These are phyloP conservation scores for Aethes cnicana DNA, from an alignment of 2,888 invertebrate genomes.

Conservation along the genomic window DNA sequence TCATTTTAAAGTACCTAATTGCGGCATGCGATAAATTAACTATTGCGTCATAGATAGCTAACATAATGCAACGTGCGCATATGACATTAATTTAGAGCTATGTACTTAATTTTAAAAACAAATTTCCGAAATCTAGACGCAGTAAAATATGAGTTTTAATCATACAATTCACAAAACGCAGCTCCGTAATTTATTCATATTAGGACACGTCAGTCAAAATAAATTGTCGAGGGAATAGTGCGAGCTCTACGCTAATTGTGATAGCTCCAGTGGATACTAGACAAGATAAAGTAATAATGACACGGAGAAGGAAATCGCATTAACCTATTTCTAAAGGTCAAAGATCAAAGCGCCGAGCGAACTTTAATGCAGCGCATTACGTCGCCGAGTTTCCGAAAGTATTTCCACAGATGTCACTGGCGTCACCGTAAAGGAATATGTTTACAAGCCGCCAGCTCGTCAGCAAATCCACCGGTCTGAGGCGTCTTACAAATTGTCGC, in stretches of 20 bases:
- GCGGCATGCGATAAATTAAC: slow-evolving; percentile 16
- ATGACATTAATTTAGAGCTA: slow-evolving; percentile 11
- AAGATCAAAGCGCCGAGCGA: slow-evolving; percentile 1
- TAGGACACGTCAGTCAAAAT: slow-evolving; percentile 10
- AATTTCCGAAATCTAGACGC: slow-evolving; percentile 7
- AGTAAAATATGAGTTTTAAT: slow-evolving; percentile 5
- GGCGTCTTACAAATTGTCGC: slow-evolving; percentile 69
- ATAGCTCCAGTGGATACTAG: no score
- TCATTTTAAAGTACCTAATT: slow-evolving; percentile 35
- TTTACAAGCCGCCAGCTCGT: slow-evolving; percentile 62
- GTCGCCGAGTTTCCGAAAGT: slow-evolving; percentile 37
- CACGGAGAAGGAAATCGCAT: neutral
- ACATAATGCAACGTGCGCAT: slow-evolving; percentile 8
- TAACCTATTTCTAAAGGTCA: slow-evolving; percentile 9
- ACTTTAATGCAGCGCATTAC: slow-evolving; percentile 32
- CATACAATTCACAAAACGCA: slow-evolving; percentile 1
- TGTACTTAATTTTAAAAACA: slow-evolving; percentile 6
- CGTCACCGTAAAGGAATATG: slow-evolving; percentile 50
- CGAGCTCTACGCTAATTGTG: no score
- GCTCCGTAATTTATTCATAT: slow-evolving; percentile 3
- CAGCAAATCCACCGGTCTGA: slow-evolving; percentile 63
- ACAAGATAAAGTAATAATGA: neutral
- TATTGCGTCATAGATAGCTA: slow-evolving; percentile 11
- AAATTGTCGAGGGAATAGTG: slow-evolving; percentile 26
- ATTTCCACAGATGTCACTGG: slow-evolving; percentile 38